A percentile compares a stretch with the other conserved stretches of the same genome.
Evolutionary conservation across 2,113 vertebrate genomes (phyloP).

Genomic region (Pampusana beccarii): DNA sequence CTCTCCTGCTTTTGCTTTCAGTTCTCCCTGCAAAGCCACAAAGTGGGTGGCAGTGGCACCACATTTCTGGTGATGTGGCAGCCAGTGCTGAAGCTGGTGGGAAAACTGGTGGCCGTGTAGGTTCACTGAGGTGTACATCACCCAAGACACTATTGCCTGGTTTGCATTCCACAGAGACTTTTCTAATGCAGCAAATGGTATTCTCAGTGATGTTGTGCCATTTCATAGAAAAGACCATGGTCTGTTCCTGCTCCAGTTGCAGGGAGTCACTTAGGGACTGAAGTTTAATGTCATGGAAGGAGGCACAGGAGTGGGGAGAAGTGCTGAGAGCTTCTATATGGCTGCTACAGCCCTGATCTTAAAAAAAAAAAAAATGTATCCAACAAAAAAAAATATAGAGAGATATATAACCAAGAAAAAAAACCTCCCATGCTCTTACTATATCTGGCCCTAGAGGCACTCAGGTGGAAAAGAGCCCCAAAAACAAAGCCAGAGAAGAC

Average conservation of each 20-base stretch:
- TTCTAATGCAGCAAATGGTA: not conserved
- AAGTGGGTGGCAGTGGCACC: not conserved
- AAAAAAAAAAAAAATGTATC: accelerated
- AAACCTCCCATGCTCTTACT: not conserved
- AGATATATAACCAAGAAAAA: no score
- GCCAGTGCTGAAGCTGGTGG: not conserved
- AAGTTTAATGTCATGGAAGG: not conserved
- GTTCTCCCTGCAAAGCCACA: not conserved
- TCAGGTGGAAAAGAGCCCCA: not conserved
- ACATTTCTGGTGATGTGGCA: not conserved
- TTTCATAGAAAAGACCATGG: not conserved
- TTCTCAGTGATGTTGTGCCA: not conserved
- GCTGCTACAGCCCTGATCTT: not conserved
- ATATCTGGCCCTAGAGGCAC: not conserved
- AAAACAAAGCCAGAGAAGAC: not conserved
- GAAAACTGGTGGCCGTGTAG: not conserved
- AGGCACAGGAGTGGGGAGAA: accelerated
- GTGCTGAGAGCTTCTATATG: not conserved
- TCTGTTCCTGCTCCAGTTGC: not conserved
- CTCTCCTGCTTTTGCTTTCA: not conserved
- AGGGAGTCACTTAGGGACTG: not conserved
- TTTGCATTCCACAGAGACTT: not conserved
- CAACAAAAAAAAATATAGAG: no score
- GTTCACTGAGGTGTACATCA: not conserved
- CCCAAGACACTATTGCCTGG: accelerated